Evolutionary conservation across 2,113 vertebrate species (phyloP).

Genomic region (Prietella phreatophila): DNA sequence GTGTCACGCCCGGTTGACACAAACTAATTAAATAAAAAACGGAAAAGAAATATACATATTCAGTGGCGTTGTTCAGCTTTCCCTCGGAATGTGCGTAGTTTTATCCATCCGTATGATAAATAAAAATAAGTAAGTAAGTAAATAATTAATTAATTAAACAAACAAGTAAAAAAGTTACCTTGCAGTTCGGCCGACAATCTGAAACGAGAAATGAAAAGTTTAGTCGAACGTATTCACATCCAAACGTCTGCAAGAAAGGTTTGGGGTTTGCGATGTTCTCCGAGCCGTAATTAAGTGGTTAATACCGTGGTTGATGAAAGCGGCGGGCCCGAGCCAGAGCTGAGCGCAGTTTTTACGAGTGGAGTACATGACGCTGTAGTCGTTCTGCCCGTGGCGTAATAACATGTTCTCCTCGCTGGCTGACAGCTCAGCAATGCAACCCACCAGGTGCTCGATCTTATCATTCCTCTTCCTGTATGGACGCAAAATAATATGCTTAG

Average conservation of each 20-base stretch:
- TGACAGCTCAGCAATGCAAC: slow-evolving; percentile 97
- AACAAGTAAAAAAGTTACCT: slow-evolving; percentile 74
- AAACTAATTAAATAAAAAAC: slow-evolving; percentile 74
- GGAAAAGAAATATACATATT: background rate
- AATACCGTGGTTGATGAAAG: slow-evolving; percentile 97
- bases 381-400: slow-evolving; percentile 93
- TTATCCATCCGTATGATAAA: too few relatives aligned
- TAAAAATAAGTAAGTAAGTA: too few relatives aligned
- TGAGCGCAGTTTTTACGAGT: slow-evolving; percentile 98
- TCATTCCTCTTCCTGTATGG: slow-evolving; percentile 91
- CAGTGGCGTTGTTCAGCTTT: background rate
- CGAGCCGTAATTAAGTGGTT: background rate
- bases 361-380: slow-evolving; percentile 99
- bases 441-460: slow-evolving; percentile 96
- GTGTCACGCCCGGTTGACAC: slow-evolving; percentile 97
- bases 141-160: too few relatives aligned
- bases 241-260: background rate
- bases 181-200: slow-evolving; percentile 94
- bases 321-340: slow-evolving; percentile 95
- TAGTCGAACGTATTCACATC: background rate
- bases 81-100: background rate
- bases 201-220: slow-evolving; percentile 67
- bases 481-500: background rate
- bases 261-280: background rate
- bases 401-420: slow-evolving; percentile 96